These are phyloP conservation scores for Calosoma granatense DNA, from an alignment of 1,140 invertebrate species.

Conservation along the genomic window DNA sequence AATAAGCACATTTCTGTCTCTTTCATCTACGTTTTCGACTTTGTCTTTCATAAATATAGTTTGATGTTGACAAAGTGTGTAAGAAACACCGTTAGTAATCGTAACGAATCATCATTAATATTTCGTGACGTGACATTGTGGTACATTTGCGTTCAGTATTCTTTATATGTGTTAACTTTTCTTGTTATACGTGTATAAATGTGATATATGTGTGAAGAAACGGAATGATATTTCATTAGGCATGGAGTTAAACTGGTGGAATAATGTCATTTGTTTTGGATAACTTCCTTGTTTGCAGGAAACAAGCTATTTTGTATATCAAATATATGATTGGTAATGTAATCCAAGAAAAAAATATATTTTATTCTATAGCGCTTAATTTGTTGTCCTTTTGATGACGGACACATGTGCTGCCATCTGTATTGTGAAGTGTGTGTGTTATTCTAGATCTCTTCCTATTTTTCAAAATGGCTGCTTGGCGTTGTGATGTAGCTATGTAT, in stretches of 20 bases:
- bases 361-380: not conserved
- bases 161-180: not conserved
- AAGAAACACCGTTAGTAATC: not conserved
- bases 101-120: no score
- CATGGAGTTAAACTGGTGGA: not conserved
- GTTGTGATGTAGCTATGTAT: constrained; percentile 1
- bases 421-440: not conserved
- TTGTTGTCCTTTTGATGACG: not conserved
- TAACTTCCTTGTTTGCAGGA: no score
- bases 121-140: not conserved
- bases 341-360: not conserved
- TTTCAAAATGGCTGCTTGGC: not conserved
- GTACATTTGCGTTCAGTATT: not conserved
- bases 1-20: constrained; percentile 2
- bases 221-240: not conserved
- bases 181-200: not conserved
- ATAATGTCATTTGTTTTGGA: not conserved
- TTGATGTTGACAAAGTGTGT: not conserved
- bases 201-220: not conserved
- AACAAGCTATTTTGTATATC: no score
- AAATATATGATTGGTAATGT: not conserved
- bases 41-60: not conserved
- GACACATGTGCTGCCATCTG: not conserved
- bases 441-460: not conserved
- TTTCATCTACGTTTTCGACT: not conserved